Base-by-base conservation (phyloP, 2,113 vertebrate species). In the Polypterus bichir region DNA sequence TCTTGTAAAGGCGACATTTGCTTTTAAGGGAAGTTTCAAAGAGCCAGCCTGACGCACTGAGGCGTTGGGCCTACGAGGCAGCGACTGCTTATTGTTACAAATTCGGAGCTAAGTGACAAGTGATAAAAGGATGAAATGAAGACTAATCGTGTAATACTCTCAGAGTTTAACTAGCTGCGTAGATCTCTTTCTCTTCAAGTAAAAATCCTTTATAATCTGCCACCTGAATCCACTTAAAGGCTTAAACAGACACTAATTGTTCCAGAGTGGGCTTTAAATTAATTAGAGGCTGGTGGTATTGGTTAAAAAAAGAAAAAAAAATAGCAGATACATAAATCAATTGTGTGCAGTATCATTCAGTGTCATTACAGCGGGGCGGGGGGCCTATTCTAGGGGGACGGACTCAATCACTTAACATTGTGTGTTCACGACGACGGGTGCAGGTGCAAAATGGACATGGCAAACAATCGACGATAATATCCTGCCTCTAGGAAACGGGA, bases 211-310 rank as follows among this genome's bases (percentile, higher is more conserved):
- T 55, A 55, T 10, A 55, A 55, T 55, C 9, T 55, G 75, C 78
- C 82, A 86, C 86, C 83, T 86, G 85, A 86, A 76, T 78, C 80
- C 79, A 77, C 77, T 59, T 80, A 77, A 79, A 83, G 84, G 74
- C 76, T 73, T 86, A 81, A 85, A 84, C 78, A 76, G 67, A 75
- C 73, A 79, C 83, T 81, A 84, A 85, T 88, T 86, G 81, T 83
- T 85, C 82, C 85, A 80, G 76, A 70, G 79, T 86, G 85, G 77
- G 80, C 81, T 86, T 82, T 89, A 94, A 92, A 92, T 91, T 89
- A 91, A 92, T 92, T 90, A 91, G 75, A 74, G 81, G 72, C 80
- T 68, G 59, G 68, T 85, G 81, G 77, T 74, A 86, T 74, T 72
- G 75, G 27, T 27, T 27, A 27, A 27, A 27, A 27, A 27, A 27